These are phyloP conservation scores for Platorchestia sp. DNA, from an alignment of 1,140 invertebrate species.

Conservation along the genomic window DNA sequence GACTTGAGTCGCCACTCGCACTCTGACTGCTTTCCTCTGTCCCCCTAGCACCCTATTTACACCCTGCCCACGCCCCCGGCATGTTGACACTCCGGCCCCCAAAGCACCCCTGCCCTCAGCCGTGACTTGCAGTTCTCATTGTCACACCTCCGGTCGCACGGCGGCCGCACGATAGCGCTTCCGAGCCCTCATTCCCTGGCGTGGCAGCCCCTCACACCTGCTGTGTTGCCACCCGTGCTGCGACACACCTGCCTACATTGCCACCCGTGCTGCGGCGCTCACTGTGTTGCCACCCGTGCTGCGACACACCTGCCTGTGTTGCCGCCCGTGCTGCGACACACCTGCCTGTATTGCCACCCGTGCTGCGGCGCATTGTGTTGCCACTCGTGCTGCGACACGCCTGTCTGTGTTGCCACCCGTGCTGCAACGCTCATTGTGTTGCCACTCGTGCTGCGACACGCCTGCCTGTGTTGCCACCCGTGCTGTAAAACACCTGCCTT, in stretches of 20 bases:
- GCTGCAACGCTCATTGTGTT: neutral
- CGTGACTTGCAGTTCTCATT: slow-evolving; percentile 48
- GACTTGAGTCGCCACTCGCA: neutral
- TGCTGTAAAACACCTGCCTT: too few species aligned
- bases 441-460: neutral
- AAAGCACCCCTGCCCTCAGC: neutral
- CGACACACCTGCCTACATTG: neutral
- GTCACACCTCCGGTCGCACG: neutral
- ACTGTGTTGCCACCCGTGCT: too few species aligned
- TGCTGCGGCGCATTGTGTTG: too few species aligned
- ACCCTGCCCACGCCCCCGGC: neutral
- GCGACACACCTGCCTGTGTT: neutral
- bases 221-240: neutral
- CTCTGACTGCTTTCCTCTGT: neutral
- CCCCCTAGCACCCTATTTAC: neutral
- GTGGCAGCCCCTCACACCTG: neutral
- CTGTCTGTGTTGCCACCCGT: too few species aligned
- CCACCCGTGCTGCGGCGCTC: neutral
- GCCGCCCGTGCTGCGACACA: neutral
- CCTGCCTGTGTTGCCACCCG: too few species aligned
- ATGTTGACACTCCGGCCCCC: neutral
- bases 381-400: too few species aligned
- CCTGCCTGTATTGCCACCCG: neutral
- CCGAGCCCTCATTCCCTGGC: neutral
- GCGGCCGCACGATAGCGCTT: neutral